A percentile compares a stretch with the other conserved stretches of the same genome.
phyloP scores from a whole-genome alignment of 1,140 invertebrate genomes.

The Papilio dardanus region DNA sequence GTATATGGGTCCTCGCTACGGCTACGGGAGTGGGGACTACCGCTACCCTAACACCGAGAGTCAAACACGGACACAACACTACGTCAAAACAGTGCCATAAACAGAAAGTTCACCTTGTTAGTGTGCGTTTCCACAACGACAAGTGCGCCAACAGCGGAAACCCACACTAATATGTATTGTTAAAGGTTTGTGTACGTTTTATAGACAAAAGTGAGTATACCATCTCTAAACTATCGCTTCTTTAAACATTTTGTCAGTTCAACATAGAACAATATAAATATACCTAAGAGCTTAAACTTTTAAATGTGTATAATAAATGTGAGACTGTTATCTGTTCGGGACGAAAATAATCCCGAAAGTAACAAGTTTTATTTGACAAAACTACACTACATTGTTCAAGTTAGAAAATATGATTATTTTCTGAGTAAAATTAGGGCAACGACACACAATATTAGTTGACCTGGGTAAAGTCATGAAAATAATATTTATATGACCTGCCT shows the following conservation, averaged over 20 bases:
- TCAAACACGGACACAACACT: not conserved
- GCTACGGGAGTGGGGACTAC: conserved; percentile 54
- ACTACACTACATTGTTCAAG: not conserved
- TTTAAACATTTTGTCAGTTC: not conserved
- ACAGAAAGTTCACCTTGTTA: not conserved
- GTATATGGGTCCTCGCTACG: conserved; percentile 63
- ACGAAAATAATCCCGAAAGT: not conserved
- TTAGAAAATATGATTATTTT: not conserved
- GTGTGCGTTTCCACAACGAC: not conserved
- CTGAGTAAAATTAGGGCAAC: not conserved
- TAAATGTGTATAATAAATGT: not conserved
- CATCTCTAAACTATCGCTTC: not conserved
- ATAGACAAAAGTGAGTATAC: conserved; percentile 26
- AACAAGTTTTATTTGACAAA: not conserved
- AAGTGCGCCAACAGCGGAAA: not conserved
- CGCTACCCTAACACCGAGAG: conserved; percentile 66
- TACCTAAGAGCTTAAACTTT: conserved; percentile 8
- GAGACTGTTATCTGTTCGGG: not conserved
- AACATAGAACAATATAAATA: conserved; percentile 29
- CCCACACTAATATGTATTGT: not conserved
- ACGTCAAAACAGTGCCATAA: not conserved
- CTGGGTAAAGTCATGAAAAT: not conserved
- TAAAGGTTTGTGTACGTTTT: conserved; percentile 41
- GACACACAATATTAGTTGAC: not conserved
- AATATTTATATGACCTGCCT: not conserved